Evolutionary conservation across 2,797 vertebrate species (phyloP), one percentile per base, ranked within the genome.

Genomic region (Malacoraja senta): DNA sequence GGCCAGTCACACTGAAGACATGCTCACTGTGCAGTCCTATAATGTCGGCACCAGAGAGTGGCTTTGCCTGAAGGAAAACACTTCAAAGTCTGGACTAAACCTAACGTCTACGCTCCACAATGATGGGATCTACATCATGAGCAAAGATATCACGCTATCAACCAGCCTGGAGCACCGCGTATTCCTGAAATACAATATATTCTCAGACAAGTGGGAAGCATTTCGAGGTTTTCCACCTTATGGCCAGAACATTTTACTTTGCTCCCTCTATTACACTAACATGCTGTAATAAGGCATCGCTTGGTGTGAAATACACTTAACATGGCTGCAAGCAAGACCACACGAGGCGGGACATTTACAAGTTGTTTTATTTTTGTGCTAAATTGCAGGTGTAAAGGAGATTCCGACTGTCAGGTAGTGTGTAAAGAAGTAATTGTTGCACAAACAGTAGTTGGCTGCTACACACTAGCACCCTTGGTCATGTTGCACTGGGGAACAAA

Each of bases 71-170:
- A 98, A 98, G 94, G 98, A 98, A 95, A 98, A 98, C 96, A 97
- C 97, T 0, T 98, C 98, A 90, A 99, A 99, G 95, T 99, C 98
- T 0, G 98, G 99, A 63, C 96, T 99, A 78, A 99, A 99, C 95
- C 96, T 99, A 95, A 98, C 98, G 12, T 99, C 98, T 93, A 96
- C 98, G 0, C 96, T 99, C 74, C 98, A 99, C 95, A 99, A 99
- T 0, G 98, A 99, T 1, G 98, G 98, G 91, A 97, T 99, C 95
- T 99, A 99, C 96, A 98, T 99, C 94, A 96, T 99, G 97, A 99
- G 98, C 94, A 97, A 98, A 10, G 98, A 98, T 7, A 96, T 98
- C n/a, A 97, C 97, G 80, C 96, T 97, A 35, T 97, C 97, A 93
- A 98, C 98, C 93, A 97, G 97, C 95, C 93, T 97, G 95, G 98